These are phyloP conservation scores for Dryas iulia DNA, from an alignment of 1,140 invertebrate genomes.

Conservation along the genomic window DNA sequence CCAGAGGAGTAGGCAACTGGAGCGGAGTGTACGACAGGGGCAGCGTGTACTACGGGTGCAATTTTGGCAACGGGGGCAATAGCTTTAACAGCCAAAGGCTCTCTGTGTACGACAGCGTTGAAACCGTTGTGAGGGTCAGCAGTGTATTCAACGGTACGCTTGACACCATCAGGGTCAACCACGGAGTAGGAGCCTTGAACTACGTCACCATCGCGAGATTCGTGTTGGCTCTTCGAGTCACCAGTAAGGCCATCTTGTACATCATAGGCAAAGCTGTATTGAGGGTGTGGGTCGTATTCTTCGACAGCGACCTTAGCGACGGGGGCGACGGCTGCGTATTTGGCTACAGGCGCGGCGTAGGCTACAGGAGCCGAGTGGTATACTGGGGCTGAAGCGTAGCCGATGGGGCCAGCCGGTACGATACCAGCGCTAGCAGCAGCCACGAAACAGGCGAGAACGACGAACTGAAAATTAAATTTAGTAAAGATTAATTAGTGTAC, in stretches of 20 bases:
- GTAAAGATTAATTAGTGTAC: neutral
- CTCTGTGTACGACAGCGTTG: slow-evolving; percentile 77
- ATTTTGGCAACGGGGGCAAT: slow-evolving; percentile 51
- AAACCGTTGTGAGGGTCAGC: slow-evolving; percentile 80
- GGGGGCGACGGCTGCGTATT: slow-evolving; percentile 34
- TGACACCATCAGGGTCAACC: slow-evolving; percentile 84
- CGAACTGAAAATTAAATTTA: slow-evolving; percentile 53
- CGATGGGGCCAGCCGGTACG: slow-evolving; percentile 41
- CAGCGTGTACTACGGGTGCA: slow-evolving; percentile 24
- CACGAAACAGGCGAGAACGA: slow-evolving; percentile 57
- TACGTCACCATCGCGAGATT: slow-evolving; percentile 82
- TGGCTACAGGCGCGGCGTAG: slow-evolving; percentile 37
- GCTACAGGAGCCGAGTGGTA: slow-evolving; percentile 61
- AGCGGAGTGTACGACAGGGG: slow-evolving; percentile 32
- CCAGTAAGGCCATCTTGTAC: slow-evolving; percentile 85
- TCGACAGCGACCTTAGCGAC: slow-evolving; percentile 37
- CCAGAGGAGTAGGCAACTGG: slow-evolving; percentile 45
- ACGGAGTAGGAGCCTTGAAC: slow-evolving; percentile 83
- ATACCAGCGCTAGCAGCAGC: slow-evolving; percentile 59
- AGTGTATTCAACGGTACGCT: slow-evolving; percentile 84
- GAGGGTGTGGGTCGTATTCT: slow-evolving; percentile 77
- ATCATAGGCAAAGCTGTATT: slow-evolving; percentile 83
- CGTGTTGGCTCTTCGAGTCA: slow-evolving; percentile 84
- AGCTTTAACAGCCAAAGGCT: slow-evolving; percentile 45
- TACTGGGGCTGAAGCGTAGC: slow-evolving; percentile 44